Conservation (phyloP, 1,140 invertebrate species). For the Meloidogyne exigua region DNA sequence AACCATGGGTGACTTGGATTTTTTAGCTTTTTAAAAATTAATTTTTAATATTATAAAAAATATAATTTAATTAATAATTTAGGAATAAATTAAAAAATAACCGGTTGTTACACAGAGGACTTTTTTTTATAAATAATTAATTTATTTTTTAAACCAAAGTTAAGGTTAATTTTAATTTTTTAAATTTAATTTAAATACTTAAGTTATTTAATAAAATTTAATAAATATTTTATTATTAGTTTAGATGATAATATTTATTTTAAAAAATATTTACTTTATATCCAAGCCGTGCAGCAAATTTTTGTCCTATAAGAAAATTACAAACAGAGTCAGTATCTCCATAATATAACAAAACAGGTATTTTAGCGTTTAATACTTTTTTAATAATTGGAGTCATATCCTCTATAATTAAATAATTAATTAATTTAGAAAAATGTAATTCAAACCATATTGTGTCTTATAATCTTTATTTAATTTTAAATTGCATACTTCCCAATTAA, state of each 20-base stretch:
- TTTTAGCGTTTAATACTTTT: conserved; percentile 51
- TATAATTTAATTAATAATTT: conserved; percentile 21
- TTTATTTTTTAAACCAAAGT: no score
- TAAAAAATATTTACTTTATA: no score
- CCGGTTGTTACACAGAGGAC: no score
- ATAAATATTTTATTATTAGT: no score
- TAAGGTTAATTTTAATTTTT: no score
- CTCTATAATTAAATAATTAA: background rate
- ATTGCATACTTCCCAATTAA: background rate
- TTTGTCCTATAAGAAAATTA: conserved; percentile 64
- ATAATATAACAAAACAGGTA: conserved; percentile 67
- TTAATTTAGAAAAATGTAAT: background rate
- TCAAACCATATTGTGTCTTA: conserved; percentile 52
- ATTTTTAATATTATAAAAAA: conserved; percentile 38
- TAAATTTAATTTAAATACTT: no score
- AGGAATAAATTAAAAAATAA: background rate
- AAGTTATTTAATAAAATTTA: no score
- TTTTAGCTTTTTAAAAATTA: conserved; percentile 31
- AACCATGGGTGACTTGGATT: conserved; percentile 51
- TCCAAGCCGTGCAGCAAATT: conserved; percentile 47
- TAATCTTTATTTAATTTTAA: conserved; percentile 31
- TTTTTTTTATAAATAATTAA: no score
- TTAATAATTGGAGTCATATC: background rate
- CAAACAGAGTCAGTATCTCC: conserved; percentile 70
- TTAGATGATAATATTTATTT: no score